Percentiles rank a stretch among this genome's conserved stretches.
Conservation (phyloP, 2,888 invertebrate species). For the Limnephilus marmoratus region DNA sequence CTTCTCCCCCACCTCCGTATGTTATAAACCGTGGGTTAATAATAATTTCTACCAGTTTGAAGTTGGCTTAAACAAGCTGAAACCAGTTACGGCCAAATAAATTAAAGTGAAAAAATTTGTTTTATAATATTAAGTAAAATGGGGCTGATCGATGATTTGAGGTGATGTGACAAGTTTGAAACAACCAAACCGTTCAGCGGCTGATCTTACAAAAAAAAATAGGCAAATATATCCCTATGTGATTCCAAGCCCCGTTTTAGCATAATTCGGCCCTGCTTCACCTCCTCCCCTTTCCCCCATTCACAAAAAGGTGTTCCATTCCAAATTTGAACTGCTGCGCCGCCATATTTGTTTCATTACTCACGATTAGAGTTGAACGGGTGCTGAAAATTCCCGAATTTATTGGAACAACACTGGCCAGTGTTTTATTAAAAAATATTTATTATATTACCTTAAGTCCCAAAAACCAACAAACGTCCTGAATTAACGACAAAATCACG, state of each 20-base stretch:
- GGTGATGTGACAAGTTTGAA: too few species aligned
- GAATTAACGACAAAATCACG: background rate
- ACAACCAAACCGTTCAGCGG: too few species aligned
- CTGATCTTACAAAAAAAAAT: too few species aligned
- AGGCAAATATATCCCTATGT: background rate
- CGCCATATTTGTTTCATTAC: conserved; percentile 30
- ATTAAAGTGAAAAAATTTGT: too few species aligned
- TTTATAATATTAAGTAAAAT: too few species aligned
- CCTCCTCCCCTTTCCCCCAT: background rate
- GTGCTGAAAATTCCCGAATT: background rate
- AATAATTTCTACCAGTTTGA: too few species aligned
- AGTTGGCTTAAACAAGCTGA: too few species aligned
- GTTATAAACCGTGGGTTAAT: too few species aligned
- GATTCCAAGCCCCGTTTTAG: background rate
- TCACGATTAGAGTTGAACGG: conserved; percentile 24
- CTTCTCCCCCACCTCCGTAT: too few species aligned
- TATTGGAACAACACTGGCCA: background rate
- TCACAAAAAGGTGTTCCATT: conserved; percentile 10
- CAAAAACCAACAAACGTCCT: background rate
- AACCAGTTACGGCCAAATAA: too few species aligned
- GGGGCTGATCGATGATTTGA: too few species aligned
- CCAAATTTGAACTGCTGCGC: conserved; percentile 24
- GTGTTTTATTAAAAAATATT: background rate
- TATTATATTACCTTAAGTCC: background rate
- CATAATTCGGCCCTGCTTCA: background rate